Base-by-base conservation (phyloP, 1,140 invertebrate genomes). In the Aricia agestis region DNA sequence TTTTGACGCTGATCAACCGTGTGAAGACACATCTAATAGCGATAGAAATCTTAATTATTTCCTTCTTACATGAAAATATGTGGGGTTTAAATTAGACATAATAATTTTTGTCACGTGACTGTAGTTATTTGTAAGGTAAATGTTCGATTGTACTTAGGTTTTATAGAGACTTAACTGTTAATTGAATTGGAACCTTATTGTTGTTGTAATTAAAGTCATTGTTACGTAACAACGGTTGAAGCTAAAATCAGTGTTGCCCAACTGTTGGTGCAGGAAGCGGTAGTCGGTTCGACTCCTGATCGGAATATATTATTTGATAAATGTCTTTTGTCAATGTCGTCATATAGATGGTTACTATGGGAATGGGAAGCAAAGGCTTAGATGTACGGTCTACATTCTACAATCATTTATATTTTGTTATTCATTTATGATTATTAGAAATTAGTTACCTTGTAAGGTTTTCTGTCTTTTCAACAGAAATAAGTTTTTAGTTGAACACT, bases 231-330 rank as follows among this genome's bases (percentile, higher is more conserved):
- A 17, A 9, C 18, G 17, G 7, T 9, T 19, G 1, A 13, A 11
- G 2, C 31, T n/a, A 19, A 63, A 71, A 71, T 66, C 13, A 78
- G 71, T 72, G 75, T 76, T 78, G 75, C 66, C 77, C 79, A 80
- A 78, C 77, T 75, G 78, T 67, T 74, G 72, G 70, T 31, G 65
- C 77, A 81, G 79, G 79, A 81, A 81, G 72, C 77, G 79, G 79
- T 81, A 78, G 77, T 78, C 77, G 74, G 78, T 81, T 77, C 74
- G 72, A 79, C 65, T 68, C 77, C 76, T 81, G 79, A 81, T 74
- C 52, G 66, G 79, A 81, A 81, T 81, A 74, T 72, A 66, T 73
- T 67, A 78, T 74, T 74, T 73, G 72, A 78, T 78, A 69, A 73
- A 77, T 75, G 74, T 74, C 74, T 76, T 75, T 72, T 59, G 68